Evolutionary conservation across 2,113 vertebrate genomes (phyloP).

Genomic region (Nematolebias whitei): DNA sequence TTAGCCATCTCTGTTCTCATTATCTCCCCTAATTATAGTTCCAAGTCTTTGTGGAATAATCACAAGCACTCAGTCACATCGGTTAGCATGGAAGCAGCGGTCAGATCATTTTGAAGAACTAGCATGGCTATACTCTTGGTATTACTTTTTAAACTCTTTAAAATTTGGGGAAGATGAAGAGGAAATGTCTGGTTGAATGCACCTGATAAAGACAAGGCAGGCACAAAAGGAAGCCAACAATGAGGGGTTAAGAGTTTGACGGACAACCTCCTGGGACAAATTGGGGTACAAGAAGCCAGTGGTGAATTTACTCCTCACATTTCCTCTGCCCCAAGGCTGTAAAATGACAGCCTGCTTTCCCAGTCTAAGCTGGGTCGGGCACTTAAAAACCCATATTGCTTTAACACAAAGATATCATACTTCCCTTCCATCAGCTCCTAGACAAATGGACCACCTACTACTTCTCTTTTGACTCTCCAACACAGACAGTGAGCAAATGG

Average conservation of each 20-base stretch:
- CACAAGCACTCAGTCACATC: slow-evolving; percentile 75
- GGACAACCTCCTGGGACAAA: slow-evolving; percentile 54
- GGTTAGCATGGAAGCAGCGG: slow-evolving; percentile 63
- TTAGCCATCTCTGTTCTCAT: slow-evolving; percentile 77
- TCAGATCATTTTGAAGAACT: slow-evolving; percentile 48
- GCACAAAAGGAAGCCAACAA: background rate
- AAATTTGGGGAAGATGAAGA: slow-evolving; percentile 9
- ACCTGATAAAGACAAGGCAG: background rate
- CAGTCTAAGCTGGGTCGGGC: slow-evolving; percentile 27
- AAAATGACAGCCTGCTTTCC: slow-evolving; percentile 33
- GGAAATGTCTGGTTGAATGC: background rate
- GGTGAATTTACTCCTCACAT: slow-evolving; percentile 32
- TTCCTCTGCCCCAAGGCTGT: slow-evolving; percentile 39
- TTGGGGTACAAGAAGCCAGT: slow-evolving; percentile 33
- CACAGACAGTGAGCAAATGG: slow-evolving; percentile 56
- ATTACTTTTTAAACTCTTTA: slow-evolving; percentile 2
- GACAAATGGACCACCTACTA: slow-evolving; percentile 47
- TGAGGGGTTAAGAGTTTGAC: slow-evolving; percentile 27
- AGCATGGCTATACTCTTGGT: slow-evolving; percentile 13
- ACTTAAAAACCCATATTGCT: slow-evolving; percentile 47
- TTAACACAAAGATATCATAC: slow-evolving; percentile 45
- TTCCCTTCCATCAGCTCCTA: slow-evolving; percentile 42
- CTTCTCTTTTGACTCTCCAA: slow-evolving; percentile 36
- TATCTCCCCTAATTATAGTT: slow-evolving; percentile 74
- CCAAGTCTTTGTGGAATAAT: slow-evolving; percentile 71